These are phyloP conservation scores for Eurypyga helias DNA, from an alignment of 2,113 vertebrate genomes.

Conservation along the genomic window DNA sequence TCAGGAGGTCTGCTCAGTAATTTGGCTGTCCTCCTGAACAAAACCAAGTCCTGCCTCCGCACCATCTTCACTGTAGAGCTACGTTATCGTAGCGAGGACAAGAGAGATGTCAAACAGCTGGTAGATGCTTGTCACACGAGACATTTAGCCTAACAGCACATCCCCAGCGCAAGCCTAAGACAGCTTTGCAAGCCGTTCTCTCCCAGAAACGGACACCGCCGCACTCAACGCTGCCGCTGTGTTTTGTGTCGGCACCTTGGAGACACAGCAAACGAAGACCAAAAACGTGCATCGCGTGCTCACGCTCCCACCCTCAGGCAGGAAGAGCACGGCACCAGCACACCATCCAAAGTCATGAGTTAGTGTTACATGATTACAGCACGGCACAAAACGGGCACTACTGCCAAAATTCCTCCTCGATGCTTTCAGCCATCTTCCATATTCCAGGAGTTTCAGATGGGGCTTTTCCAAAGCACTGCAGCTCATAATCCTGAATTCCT, in stretches of 20 bases:
- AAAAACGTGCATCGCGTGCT: background rate
- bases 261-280: background rate
- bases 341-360: rapidly evolving
- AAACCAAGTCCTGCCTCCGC: background rate
- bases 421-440: background rate
- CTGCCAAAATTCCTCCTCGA: background rate
- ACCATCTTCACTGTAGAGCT: rapidly evolving
- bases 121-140: background rate
- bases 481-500: background rate
- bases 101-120: background rate
- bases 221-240: background rate
- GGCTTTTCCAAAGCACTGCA: background rate
- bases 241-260: background rate
- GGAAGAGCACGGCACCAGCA: background rate
- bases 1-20: background rate
- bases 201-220: background rate
- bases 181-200: background rate
- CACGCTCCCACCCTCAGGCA: background rate
- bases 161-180: background rate
- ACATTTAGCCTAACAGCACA: background rate
- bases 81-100: rapidly evolving
- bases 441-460: background rate
- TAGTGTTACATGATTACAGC: background rate
- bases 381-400: background rate
- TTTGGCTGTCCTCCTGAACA: background rate